phyloP scores from a whole-genome alignment of 2,113 vertebrate species.

The Podilymbus podiceps region DNA sequence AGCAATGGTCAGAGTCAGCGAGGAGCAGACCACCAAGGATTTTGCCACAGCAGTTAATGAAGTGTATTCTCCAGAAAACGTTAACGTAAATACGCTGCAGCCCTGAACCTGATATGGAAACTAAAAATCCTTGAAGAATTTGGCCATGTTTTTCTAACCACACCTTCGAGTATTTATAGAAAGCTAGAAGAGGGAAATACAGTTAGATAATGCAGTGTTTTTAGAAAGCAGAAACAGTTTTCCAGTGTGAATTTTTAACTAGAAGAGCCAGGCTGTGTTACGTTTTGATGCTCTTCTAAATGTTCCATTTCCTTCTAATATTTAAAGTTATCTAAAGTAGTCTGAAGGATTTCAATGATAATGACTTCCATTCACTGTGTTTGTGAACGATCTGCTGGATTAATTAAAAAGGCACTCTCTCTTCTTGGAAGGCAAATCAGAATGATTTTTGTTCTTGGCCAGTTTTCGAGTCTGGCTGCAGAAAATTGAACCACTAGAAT shows the following conservation, averaged over 20 bases:
- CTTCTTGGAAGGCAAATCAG: not conserved
- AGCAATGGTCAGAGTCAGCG: slow-evolving; percentile 20
- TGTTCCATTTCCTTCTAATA: not conserved
- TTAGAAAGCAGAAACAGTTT: slow-evolving; percentile 22
- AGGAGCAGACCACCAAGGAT: slow-evolving; percentile 51
- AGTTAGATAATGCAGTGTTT: slow-evolving; percentile 15
- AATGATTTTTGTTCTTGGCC: not conserved
- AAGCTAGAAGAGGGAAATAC: not conserved
- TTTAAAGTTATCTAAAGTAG: not conserved
- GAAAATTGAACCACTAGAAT: not conserved
- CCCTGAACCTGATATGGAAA: slow-evolving; percentile 34
- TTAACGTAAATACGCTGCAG: slow-evolving; percentile 34
- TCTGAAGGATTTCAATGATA: not conserved
- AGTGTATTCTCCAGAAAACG: slow-evolving; percentile 56
- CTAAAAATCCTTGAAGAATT: slow-evolving; percentile 45
- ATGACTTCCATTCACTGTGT: not conserved
- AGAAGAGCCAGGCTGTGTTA: not conserved
- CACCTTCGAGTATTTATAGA: slow-evolving; percentile 46
- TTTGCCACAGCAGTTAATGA: slow-evolving; percentile 65
- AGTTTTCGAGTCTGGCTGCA: not conserved
- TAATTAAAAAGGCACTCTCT: not conserved
- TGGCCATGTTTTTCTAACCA: slow-evolving; percentile 24
- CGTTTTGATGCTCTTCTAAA: not conserved
- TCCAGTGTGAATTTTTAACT: not conserved
- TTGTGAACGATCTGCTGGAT: not conserved